Conservation (phyloP, 2,797 vertebrate species). For the Silurus lanzhouensis region DNA sequence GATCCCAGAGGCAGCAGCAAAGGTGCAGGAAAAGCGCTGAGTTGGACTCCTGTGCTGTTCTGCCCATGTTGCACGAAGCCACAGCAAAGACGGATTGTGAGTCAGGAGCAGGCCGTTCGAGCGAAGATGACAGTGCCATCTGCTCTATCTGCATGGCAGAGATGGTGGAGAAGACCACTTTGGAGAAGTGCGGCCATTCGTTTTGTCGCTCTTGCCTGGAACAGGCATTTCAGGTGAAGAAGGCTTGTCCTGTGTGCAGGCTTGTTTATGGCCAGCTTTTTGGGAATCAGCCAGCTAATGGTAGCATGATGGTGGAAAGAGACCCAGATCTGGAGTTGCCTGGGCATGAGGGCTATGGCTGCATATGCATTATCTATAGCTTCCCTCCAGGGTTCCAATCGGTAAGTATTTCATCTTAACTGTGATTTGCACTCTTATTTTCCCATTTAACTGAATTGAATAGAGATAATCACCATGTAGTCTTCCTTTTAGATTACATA, state of each 20-base stretch:
- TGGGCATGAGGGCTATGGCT: slow-evolving; percentile 88
- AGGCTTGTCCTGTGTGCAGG: slow-evolving; percentile 90
- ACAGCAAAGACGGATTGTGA: slow-evolving; percentile 70
- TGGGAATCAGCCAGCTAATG: slow-evolving; percentile 91
- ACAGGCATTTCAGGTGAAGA: slow-evolving; percentile 89
- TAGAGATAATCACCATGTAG: not conserved
- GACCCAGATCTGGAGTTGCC: slow-evolving; percentile 86
- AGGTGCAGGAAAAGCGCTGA: slow-evolving; percentile 78
- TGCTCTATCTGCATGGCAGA: slow-evolving; percentile 95
- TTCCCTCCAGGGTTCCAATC: slow-evolving; percentile 90
- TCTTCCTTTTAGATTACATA: not conserved
- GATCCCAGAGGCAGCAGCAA: slow-evolving; percentile 81
- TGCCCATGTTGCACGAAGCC: slow-evolving; percentile 71
- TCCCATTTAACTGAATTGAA: not conserved
- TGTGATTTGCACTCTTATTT: not conserved
- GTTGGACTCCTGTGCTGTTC: slow-evolving; percentile 72
- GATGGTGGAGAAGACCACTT: slow-evolving; percentile 86
- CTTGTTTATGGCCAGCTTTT: slow-evolving; percentile 90
- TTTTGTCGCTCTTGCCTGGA: slow-evolving; percentile 91
- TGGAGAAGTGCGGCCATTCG: slow-evolving; percentile 90
- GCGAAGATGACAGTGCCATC: slow-evolving; percentile 76
- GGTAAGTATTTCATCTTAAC: slow-evolving; percentile 73
- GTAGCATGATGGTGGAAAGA: slow-evolving; percentile 89
- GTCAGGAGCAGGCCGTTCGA: slow-evolving; percentile 64
- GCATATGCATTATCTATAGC: slow-evolving; percentile 93